Base-by-base conservation (phyloP, 2,888 invertebrate genomes). In the Mesoligia furuncula region DNA sequence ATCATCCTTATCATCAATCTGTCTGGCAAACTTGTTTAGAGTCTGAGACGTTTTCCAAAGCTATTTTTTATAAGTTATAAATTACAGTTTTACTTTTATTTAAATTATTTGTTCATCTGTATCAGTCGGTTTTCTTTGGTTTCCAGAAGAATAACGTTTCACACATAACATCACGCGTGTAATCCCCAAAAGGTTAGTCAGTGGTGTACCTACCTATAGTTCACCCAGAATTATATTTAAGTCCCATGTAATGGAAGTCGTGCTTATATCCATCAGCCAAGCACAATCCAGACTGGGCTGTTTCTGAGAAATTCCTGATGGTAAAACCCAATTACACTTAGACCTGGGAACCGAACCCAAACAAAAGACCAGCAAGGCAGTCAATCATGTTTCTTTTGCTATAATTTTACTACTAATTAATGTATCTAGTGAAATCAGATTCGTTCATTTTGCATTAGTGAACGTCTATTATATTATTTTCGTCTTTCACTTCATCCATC, bases 1-100 rank as follows among this genome's bases (percentile, higher is more conserved):
- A 36, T 45, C 74, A 57, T 79, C 42, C 42, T 71, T 15, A 24
- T 73, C 42, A 45, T 79, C 27, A 15, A 79, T 73, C 66, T 24
- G 24, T 54, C 73, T 71, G 31, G 5, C n/a, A 20, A 67, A 79
- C 61, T 67, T 15, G 79, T 61, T 79, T 66, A 27, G 15, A 27
- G 8, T 75, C 6, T 36, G n/a, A 59, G 1, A 31, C 4, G 13
- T 39, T 54, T 45, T 74, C 31, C 24, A 31, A 27, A n/a, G 24
- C 20, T 7, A 7, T 20, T 7, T 1, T 51, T 73, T 42, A 13
- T 20, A 31, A 17, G 11, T n/a, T n/a, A 36, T 0, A 36, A 24
- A 15, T 27, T 27, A 59, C 2, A 59, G 11, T 57, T 13, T n/a
- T 27, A 7, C 6, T 13, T 48, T 48, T 67, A 11, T 59, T 20